Percentiles rank a stretch among this genome's conserved stretches.
These are phyloP conservation scores for Geococcyx californianus DNA, from an alignment of 2,113 vertebrate genomes.

Conservation along the genomic window DNA sequence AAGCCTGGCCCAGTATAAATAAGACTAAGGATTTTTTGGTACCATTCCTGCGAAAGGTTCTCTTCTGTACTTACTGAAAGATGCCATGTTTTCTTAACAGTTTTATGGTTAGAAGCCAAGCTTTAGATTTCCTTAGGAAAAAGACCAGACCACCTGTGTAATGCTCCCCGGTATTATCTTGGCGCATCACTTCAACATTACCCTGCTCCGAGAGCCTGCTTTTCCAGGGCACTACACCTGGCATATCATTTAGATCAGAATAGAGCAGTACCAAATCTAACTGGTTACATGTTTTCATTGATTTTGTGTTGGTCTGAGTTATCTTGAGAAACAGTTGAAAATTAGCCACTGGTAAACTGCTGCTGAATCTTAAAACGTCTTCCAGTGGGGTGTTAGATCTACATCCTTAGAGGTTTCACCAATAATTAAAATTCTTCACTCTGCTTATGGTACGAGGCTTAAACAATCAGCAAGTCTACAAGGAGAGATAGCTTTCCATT, in stretches of 20 bases:
- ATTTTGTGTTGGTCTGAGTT: neutral
- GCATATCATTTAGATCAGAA: neutral
- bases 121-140: constrained; percentile 26
- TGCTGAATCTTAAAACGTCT: neutral
- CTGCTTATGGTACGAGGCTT: neutral
- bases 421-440: neutral
- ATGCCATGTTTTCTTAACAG: neutral
- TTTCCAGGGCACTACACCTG: neutral
- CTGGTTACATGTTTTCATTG: neutral
- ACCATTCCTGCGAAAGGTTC: neutral
- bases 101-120: neutral
- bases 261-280: neutral
- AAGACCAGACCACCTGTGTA: neutral
- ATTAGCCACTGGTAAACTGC: neutral
- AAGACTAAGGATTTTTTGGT: neutral
- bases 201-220: neutral
- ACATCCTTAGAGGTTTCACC: neutral
- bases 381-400: neutral
- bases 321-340: neutral
- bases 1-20: neutral
- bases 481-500: neutral
- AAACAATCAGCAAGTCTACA: neutral
- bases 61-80: neutral
- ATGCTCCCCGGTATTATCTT: neutral
- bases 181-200: neutral